phyloP scores from a whole-genome alignment of 1,140 invertebrate species.

The Dendroctonus ponderosae region DNA sequence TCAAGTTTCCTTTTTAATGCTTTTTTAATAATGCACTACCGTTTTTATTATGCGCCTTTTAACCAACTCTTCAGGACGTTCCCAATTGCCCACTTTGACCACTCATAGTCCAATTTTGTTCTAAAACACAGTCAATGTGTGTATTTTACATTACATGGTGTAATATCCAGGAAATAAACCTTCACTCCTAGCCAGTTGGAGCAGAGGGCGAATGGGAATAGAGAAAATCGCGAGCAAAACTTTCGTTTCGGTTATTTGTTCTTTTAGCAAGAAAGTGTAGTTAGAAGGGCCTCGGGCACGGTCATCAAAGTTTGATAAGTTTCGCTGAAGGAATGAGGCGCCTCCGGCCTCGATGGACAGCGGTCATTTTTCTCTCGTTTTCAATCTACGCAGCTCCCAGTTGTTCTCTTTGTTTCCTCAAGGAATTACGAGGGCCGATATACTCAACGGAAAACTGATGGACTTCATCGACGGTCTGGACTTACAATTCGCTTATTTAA shows the following conservation, averaged over 20 bases:
- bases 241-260: slow-evolving; percentile 50
- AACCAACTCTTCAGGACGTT: no score
- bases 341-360: slow-evolving; percentile 47
- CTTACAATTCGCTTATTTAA: slow-evolving; percentile 15
- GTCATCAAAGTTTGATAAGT: slow-evolving; percentile 53
- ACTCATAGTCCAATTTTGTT: no score
- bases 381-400: slow-evolving; percentile 51
- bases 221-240: slow-evolving; percentile 32
- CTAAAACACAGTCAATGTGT: no score
- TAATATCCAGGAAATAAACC: no score
- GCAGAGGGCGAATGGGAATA: slow-evolving; percentile 16
- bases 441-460: slow-evolving; percentile 24
- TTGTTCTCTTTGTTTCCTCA: slow-evolving; percentile 33
- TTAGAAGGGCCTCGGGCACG: slow-evolving; percentile 39
- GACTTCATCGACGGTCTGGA: slow-evolving; percentile 22
- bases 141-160: no score
- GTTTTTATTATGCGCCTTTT: no score
- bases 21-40: no score
- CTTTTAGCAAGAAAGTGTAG: slow-evolving; percentile 51
- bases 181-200: background rate
- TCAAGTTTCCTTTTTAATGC: background rate
- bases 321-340: slow-evolving; percentile 44
- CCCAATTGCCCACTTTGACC: no score
- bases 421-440: slow-evolving; percentile 30
- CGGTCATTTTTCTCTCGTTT: slow-evolving; percentile 56